These are phyloP conservation scores for Neocrepidodera transversa DNA, from an alignment of 2,888 invertebrate genomes.

Conservation along the genomic window DNA sequence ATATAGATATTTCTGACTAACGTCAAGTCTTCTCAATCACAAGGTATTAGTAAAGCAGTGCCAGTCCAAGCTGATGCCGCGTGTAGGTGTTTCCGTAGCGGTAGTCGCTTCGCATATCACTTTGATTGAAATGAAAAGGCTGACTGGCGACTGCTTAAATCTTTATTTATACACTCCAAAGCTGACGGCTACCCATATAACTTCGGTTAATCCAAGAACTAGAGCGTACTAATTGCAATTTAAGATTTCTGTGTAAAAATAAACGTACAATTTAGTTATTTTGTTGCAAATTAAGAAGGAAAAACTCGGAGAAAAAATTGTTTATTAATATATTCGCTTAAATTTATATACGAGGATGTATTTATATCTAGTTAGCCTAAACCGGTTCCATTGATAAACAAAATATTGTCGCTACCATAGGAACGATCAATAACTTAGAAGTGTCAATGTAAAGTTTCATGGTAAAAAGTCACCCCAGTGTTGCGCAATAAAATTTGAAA, in stretches of 20 bases:
- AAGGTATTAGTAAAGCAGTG: neutral
- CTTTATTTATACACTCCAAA: neutral
- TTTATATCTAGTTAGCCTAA: no score
- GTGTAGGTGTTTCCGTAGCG: conserved; percentile 12
- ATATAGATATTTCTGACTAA: conserved; percentile 10
- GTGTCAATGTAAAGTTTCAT: no score
- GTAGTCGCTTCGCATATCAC: conserved; percentile 10
- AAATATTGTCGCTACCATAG: no score
- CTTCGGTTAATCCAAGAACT: neutral
- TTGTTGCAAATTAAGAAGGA: no score
- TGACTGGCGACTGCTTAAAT: conserved; percentile 1
- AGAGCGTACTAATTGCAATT: neutral
- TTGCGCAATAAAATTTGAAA: no score
- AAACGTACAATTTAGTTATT: no score
- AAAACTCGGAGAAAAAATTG: no score
- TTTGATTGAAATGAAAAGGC: conserved; percentile 16
- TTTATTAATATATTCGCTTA: no score
- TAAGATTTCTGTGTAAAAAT: neutral
- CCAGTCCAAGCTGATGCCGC: neutral
- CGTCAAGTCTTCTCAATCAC: conserved; percentile 9
- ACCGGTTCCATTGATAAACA: no score
- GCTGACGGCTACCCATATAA: neutral
- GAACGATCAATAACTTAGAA: no score
- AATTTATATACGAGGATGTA: no score
- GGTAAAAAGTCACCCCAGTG: no score